phyloP scores from a whole-genome alignment of 1,140 invertebrate genomes.

The Heliconius congener region DNA sequence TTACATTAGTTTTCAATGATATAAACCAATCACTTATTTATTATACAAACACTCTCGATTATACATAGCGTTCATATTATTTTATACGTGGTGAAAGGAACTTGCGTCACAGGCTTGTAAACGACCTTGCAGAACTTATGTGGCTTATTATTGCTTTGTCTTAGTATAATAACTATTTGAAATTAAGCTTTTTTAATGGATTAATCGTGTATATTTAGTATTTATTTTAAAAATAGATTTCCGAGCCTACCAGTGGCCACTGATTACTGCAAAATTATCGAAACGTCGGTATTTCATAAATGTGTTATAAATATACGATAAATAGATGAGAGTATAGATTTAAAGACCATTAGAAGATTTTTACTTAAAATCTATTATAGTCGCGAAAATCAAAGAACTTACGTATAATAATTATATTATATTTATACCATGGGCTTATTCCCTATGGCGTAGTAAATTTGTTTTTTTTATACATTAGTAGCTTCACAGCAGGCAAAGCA shows the following conservation, averaged over 20 bases:
- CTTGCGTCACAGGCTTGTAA: constrained; percentile 61
- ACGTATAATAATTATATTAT: background rate
- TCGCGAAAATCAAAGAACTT: too few species aligned
- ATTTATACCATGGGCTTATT: background rate
- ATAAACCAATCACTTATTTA: background rate
- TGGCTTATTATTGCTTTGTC: constrained; percentile 28
- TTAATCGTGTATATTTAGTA: too few species aligned
- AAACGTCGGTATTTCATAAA: too few species aligned
- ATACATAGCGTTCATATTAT: constrained; percentile 38
- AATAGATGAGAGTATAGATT: too few species aligned
- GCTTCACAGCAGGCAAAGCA: too few species aligned
- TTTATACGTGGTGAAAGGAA: constrained; percentile 67
- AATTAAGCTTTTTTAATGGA: background rate
- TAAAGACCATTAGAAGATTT: too few species aligned
- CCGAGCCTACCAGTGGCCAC: too few species aligned
- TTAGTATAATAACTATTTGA: background rate
- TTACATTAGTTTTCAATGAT: background rate
- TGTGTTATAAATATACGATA: too few species aligned
- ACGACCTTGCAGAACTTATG: constrained; percentile 42
- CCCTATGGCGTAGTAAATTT: background rate
- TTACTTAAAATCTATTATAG: too few species aligned
- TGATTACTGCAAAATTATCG: too few species aligned
- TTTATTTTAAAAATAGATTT: too few species aligned
- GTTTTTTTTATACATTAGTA: too few species aligned
- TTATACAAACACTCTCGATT: constrained; percentile 27